These are phyloP conservation scores for Passer montanus DNA, from an alignment of 2,113 vertebrate genomes.

Conservation along the genomic window DNA sequence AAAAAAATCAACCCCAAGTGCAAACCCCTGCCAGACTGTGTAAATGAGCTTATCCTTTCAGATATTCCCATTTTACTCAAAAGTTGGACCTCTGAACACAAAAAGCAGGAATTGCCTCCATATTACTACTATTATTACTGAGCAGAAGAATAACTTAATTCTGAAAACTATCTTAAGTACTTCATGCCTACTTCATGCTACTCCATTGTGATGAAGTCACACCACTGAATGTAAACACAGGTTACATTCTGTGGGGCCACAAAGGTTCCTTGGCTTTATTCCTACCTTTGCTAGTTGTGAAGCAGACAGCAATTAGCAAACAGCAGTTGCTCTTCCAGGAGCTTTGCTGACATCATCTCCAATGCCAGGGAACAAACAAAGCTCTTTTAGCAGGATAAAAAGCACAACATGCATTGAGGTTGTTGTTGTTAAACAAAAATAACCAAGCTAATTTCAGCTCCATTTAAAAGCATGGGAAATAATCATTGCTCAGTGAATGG, in stretches of 20 bases:
- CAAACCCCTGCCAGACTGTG: not conserved
- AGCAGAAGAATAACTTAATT: not conserved
- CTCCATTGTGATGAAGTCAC: not conserved
- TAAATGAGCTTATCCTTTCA: not conserved
- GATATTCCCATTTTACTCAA: not conserved
- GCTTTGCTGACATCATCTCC: constrained; percentile 70
- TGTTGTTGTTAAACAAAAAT: constrained; percentile 75
- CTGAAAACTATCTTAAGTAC: not conserved
- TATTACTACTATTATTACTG: not conserved
- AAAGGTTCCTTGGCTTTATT: constrained; percentile 7
- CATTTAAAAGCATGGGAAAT: constrained; percentile 70
- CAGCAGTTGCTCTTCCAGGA: constrained; percentile 66
- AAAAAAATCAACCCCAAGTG: not conserved
- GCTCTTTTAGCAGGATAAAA: constrained; percentile 61
- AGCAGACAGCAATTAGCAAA: constrained; percentile 58
- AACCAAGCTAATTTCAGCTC: constrained; percentile 72
- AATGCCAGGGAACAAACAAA: constrained; percentile 68
- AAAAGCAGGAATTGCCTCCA: not conserved
- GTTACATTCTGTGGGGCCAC: not conserved
- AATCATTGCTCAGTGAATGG: constrained; percentile 66
- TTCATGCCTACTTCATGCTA: not conserved
- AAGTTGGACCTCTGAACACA: not conserved
- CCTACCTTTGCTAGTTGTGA: constrained; percentile 28
- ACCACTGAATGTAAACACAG: not conserved
- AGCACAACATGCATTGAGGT: constrained; percentile 61